Evolutionary conservation across 2,888 invertebrate genomes (phyloP).

Genomic region (Caenorhabditis sulstoni): DNA sequence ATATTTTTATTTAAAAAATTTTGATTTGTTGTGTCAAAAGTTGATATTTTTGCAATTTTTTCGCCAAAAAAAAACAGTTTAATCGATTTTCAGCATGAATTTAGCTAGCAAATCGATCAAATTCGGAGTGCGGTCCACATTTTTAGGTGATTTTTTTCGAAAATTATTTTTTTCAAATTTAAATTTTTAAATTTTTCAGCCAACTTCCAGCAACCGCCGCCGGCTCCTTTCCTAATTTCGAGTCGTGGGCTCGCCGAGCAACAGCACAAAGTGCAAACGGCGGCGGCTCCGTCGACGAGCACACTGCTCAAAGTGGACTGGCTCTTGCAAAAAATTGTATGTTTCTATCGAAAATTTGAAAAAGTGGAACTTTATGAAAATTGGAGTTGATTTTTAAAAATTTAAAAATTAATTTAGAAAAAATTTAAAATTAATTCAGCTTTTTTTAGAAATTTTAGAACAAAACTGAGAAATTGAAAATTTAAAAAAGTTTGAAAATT

Average conservation of each 20-base stretch:
- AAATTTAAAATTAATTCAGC: no score
- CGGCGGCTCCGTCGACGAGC: constrained; percentile 59
- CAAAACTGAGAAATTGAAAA: no score
- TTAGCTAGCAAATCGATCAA: not conserved
- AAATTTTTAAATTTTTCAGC: not conserved
- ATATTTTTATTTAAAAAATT: no score
- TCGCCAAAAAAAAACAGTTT: not conserved
- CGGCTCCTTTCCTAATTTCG: not conserved
- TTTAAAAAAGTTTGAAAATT: no score
- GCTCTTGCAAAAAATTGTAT: constrained; percentile 69
- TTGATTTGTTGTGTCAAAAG: no score
- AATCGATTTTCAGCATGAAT: not conserved
- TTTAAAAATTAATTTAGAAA: no score
- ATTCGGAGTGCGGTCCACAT: not conserved
- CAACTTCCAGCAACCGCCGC: not conserved
- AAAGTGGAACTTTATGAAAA: no score
- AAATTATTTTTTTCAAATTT: constrained; percentile 4
- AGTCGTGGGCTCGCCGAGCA: constrained; percentile 10
- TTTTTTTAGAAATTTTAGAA: no score
- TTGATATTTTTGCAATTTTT: not conserved
- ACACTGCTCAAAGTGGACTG: constrained; percentile 70
- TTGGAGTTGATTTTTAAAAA: no score
- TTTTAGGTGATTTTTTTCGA: not conserved
- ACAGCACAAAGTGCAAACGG: not conserved
- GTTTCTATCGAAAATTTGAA: no score